Conservation (phyloP, 2,113 vertebrate species). For the Indicator maculatus region DNA sequence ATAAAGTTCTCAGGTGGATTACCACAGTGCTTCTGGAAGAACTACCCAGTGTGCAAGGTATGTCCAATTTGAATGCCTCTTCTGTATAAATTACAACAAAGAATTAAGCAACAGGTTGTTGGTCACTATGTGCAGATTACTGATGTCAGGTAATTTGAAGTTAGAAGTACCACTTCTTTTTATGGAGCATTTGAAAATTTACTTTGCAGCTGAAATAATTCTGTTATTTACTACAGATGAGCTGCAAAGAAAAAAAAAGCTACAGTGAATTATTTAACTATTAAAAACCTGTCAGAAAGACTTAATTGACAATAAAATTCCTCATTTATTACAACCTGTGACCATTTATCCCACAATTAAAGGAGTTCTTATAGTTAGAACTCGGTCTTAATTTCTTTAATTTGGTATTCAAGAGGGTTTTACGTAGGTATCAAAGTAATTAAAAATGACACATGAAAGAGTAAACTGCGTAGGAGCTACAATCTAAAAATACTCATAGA, state of each 20-base stretch:
- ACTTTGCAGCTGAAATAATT: conserved; percentile 31
- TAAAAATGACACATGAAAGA: neutral
- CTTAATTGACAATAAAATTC: neutral
- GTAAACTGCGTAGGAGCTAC: neutral
- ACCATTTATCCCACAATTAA: neutral
- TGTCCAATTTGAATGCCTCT: conserved; percentile 52
- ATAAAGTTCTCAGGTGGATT: conserved; percentile 70
- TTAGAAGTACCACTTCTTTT: neutral
- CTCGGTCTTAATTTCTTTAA: neutral
- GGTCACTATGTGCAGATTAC: neutral
- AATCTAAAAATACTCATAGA: neutral
- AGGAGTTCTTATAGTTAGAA: neutral
- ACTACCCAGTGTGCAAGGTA: conserved; percentile 75
- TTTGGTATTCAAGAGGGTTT: neutral
- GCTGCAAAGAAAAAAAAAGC: neutral
- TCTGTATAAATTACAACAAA: neutral
- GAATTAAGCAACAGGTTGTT: neutral
- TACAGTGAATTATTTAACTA: neutral
- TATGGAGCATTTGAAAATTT: neutral
- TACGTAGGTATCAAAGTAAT: neutral
- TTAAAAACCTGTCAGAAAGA: neutral
- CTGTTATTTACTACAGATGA: neutral
- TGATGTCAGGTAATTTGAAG: neutral
- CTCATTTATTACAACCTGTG: neutral
- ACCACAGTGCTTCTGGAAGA: conserved; percentile 63